Percentiles rank a stretch among this genome's conserved stretches.
Conservation (phyloP, 2,113 vertebrate genomes). For the Archilochus colubris region DNA sequence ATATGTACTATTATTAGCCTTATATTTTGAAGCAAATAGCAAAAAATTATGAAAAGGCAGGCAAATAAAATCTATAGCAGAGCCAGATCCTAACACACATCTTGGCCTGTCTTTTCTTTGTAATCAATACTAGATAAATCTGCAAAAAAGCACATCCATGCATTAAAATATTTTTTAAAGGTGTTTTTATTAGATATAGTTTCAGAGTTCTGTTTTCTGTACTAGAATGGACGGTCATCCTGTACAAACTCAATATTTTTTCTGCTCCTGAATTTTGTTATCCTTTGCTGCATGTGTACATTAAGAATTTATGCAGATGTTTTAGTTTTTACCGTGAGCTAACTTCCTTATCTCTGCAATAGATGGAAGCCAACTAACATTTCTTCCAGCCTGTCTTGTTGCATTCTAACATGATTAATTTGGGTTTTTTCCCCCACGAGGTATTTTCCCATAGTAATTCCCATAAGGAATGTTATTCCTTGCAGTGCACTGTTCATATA, state of each 20-base stretch:
- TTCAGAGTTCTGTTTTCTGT: slow-evolving; percentile 52
- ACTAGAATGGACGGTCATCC: slow-evolving; percentile 24
- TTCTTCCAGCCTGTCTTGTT: neutral
- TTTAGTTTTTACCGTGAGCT: neutral
- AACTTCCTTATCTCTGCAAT: neutral
- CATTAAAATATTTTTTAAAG: neutral
- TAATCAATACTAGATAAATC: slow-evolving; percentile 36
- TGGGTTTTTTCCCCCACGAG: neutral
- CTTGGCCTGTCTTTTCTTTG: neutral
- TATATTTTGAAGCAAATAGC: neutral
- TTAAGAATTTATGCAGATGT: slow-evolving; percentile 7
- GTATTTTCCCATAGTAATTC: slow-evolving; percentile 38
- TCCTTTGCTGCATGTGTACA: neutral
- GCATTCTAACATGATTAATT: neutral
- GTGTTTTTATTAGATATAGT: slow-evolving; percentile 38
- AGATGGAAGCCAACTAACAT: slow-evolving; percentile 1
- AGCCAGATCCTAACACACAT: neutral
- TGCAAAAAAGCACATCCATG: neutral
- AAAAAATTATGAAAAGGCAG: neutral
- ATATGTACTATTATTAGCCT: neutral
- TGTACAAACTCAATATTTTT: slow-evolving; percentile 16
- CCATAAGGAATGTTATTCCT: slow-evolving; percentile 1
- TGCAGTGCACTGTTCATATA: neutral
- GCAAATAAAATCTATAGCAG: neutral
- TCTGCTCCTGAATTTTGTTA: slow-evolving; percentile 41